These are phyloP conservation scores for Trissolcus basalis DNA, from an alignment of 1,140 invertebrate species.

Conservation along the genomic window DNA sequence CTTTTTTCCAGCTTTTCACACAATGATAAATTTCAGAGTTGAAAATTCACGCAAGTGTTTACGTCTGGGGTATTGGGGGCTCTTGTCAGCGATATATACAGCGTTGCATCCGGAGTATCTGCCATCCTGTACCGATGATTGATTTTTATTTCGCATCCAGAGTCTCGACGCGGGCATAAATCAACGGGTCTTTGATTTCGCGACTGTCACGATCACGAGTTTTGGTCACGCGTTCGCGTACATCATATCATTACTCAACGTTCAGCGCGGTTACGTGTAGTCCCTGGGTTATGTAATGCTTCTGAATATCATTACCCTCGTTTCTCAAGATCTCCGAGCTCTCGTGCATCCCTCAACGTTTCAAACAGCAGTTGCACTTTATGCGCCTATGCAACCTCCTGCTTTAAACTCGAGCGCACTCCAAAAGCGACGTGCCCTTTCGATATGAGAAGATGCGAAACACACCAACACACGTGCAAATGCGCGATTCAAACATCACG, in stretches of 20 bases:
- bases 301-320: constrained; percentile 60
- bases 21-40: no score
- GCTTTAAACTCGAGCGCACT: constrained; percentile 58
- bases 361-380: constrained; percentile 62
- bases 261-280: constrained; percentile 51
- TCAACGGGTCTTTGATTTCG: constrained; percentile 33
- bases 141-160: constrained; percentile 35
- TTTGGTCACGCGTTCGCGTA: constrained; percentile 52
- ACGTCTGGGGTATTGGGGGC: no score
- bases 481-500: constrained; percentile 24
- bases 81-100: no score
- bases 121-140: constrained; percentile 14
- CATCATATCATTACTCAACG: constrained; percentile 50
- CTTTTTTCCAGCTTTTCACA: no score
- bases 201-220: constrained; percentile 24
- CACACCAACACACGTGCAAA: constrained; percentile 22
- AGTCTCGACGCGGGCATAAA: constrained; percentile 25
- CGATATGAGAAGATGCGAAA: constrained; percentile 41
- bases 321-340: constrained; percentile 56
- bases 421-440: constrained; percentile 61
- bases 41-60: no score
- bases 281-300: constrained; percentile 43
- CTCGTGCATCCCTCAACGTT: constrained; percentile 49
- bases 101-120: no score
- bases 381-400: constrained; percentile 54